Base-by-base conservation (phyloP, 2,797 vertebrate species). In the Phrynocephalus guinanensis region DNA sequence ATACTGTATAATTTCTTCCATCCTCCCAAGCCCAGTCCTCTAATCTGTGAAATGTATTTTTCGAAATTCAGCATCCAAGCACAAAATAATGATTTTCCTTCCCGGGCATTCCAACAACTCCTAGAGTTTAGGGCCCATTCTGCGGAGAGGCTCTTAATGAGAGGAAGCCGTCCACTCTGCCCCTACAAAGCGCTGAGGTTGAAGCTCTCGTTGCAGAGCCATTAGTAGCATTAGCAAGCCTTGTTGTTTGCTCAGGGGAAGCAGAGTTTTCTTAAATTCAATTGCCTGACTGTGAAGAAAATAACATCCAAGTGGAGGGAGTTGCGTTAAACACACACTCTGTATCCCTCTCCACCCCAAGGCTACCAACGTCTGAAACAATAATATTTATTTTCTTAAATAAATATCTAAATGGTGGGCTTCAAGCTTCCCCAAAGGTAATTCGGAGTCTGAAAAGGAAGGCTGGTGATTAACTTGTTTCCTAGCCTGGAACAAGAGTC, bases 311-410 rank as follows among this genome's bases (percentile, higher is more conserved):
- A 95, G 93, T 87, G 0, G 92, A 95, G 90, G 90, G 93, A 94
- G 93, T 91, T 88, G 94, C 91, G 91, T 95, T 96, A 95, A 96
- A 94, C 87, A 94, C 92, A 96, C 95, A 95, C 93, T 91, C 93
- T 90, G 93, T 94, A 95, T 91, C 70, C 78, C 52, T 60, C 75
- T 44, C 44, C 20, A 48, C 71, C 70, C 80, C 90, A 86, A 93
- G 0, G 66, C 94, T 90, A 89, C 92, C 92, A 90, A 90, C 16
- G 93, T 80, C 92, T 92, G 94, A 95, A 94, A 96, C 94, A 89
- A 96, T 94, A 95, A 96, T 95, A 94, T 95, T 96, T 95, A 93
- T 93, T 95, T 96, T 82, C 94, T 93, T 95, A 94, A 94, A 94
- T 91, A 95, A 96, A 95, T 95, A 95, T 71, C 68, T 88, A 91